A percentile compares a stretch with the other conserved stretches of the same genome.
Conservation (phyloP, 2,113 vertebrate species). For the Sphyrna mokarran region DNA sequence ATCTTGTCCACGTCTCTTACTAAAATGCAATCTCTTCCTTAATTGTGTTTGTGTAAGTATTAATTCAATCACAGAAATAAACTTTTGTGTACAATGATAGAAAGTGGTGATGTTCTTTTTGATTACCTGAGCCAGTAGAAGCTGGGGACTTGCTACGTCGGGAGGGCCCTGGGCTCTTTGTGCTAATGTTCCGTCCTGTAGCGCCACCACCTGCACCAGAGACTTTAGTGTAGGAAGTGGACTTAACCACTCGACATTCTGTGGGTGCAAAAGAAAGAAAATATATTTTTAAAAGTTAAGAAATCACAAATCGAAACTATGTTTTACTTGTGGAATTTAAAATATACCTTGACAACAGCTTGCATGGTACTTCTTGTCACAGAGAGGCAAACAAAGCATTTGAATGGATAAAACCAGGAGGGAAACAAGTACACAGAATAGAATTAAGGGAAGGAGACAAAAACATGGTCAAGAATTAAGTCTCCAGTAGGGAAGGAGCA, state of each 20-base stretch:
- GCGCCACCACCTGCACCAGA: constrained; percentile 51
- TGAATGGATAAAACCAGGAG: not conserved
- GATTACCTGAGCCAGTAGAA: constrained; percentile 81
- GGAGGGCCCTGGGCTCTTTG: constrained; percentile 74
- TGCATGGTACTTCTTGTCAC: not conserved
- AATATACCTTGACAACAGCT: not conserved
- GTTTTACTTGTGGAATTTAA: not conserved
- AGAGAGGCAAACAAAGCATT: not conserved
- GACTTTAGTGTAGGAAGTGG: constrained; percentile 87
- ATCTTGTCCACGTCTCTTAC: not conserved
- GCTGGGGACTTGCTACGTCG: constrained; percentile 92
- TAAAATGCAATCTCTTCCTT: not conserved
- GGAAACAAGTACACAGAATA: not conserved
- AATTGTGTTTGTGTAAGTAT: not conserved
- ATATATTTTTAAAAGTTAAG: not conserved
- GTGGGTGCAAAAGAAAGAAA: constrained; percentile 41
- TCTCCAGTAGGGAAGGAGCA: not conserved
- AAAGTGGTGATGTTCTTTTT: not conserved
- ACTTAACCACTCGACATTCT: constrained; percentile 95
- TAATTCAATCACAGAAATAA: not conserved
- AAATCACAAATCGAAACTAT: not conserved
- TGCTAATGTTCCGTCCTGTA: constrained; percentile 69
- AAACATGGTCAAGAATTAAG: not conserved
- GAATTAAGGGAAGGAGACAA: not conserved
- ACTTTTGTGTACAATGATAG: not conserved